These are phyloP conservation scores for Drosophila rellima DNA, from an alignment of 2,888 invertebrate species.

Conservation along the genomic window DNA sequence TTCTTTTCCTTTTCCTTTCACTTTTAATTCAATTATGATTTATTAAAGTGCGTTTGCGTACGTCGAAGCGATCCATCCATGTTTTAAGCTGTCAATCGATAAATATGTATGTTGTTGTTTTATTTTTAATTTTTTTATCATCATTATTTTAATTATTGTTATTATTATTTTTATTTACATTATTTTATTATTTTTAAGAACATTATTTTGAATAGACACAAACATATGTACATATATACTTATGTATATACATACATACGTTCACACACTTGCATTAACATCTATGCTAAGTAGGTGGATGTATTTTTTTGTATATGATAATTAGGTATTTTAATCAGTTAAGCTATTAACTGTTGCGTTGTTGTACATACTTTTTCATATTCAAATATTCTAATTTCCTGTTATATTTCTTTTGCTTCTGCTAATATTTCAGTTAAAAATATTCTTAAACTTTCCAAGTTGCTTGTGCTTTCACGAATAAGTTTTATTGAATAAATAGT, in stretches of 20 bases:
- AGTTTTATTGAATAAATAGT: neutral
- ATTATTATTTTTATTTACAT: neutral
- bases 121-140: neutral
- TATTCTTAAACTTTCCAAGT: neutral
- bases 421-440: neutral
- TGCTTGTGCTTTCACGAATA: neutral
- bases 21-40: constrained; percentile 7
- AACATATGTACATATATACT: neutral
- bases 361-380: neutral
- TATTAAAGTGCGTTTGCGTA: constrained; percentile 3
- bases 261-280: neutral
- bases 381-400: too few species aligned
- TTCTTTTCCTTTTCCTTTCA: neutral
- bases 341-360: constrained; percentile 24
- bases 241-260: neutral
- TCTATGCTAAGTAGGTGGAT: neutral
- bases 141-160: too few species aligned
- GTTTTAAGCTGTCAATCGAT: constrained; percentile 37
- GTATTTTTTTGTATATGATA: neutral
- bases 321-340: neutral
- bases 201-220: constrained; percentile 4
- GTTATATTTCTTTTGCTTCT: too few species aligned
- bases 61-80: constrained; percentile 8
- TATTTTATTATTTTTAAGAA: constrained; percentile 7
- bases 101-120: constrained; percentile 1